Base-by-base conservation (phyloP, 2,113 vertebrate species). In the Rhombomys opimus region DNA sequence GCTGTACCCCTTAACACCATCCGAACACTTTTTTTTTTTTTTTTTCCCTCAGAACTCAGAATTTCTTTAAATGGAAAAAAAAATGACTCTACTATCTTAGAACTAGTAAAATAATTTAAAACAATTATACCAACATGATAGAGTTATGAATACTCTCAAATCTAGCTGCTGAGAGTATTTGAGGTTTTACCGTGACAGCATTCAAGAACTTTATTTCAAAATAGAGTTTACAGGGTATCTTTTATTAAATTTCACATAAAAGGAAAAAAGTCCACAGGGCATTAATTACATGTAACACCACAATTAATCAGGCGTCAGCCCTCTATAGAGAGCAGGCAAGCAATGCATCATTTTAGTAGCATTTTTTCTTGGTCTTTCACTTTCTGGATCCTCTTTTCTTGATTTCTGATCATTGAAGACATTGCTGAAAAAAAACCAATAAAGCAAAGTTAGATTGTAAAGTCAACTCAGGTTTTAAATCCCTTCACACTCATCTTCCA, bases 371-470 rank as follows among this genome's bases (percentile, higher is more conserved):
- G 97, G 95, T 98, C 98, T 95, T 98, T 98, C 72, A 97, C 97
- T 97, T 98, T 98, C 95, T 97, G 98, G 90, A 87, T 98, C 86
- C 97, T 98, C 80, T 93, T 98, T 78, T 98, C 97, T 96, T 97
- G 98, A 94, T 93, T 97, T 97, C 98, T 98, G 84, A 97, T 97
- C 98, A 98, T 91, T 52, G 97, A 98, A 76, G 97, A 97, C 76
- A 57, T 96, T 97, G 97, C 99, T 99, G 97, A 95, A 98, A 98
- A 98, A 98, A 98, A 59, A 96, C 95, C 81, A 95, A 93, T 61
- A 91, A 96, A 95, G 86, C 65, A 97, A 0, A 5, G 91, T 96
- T 93, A 98, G 87, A 88, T 82, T 23, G 5, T 20, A 91, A 80
- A 80, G 92, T 92, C 68, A 35, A 72, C 10, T 41, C 22, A 85